Base-by-base conservation (phyloP, 2,888 invertebrate species). In the Coecobrya sp. region DNA sequence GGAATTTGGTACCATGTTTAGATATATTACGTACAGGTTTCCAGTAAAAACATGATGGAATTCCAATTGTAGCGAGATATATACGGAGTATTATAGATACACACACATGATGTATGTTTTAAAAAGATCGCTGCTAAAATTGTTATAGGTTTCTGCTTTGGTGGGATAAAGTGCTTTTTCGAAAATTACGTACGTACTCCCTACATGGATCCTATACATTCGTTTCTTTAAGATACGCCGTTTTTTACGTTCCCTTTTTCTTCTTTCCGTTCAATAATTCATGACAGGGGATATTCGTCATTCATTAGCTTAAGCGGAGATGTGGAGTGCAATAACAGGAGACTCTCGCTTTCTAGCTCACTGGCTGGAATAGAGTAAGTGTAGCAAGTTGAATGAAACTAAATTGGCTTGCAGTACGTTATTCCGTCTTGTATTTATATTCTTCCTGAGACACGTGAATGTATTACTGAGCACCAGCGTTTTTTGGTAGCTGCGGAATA, bases 221-320 rank as follows among this genome's bases (percentile, higher is more conserved):
- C 22, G 19, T 25, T 45, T 22, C 73, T 76, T 76, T 27, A 42
- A 82, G 82, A 82, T 59, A n/a, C n/a, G n/a, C 82, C 5, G 82
- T 36, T 85, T 65, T 85, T 82, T 81, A 42, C 65, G 19, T 25
- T 65, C 45, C 68, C 85, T 45, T 85, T 49, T 55, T 42, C 85
- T 25, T 85, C 30, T 52, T 49, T 8, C 65, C 36, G 52, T 82
- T 89, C 70, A 89, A 89, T 89, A 89, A 89, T 89, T 89, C 82
- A 89, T 85, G 85, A 79, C 68, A 30, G 27, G 36, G 68, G 52
- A 68, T 62, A 68, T 65, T 88, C 81, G 76, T 87, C 76, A 76
- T 79, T 85, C 85, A 85, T 85, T 85, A 85, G 85, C 68, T 68
- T 85, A 85, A 49, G 85, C 85, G 52, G 49, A 25, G 68, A 55